A percentile compares a stretch with the other conserved stretches of the same genome.
These are phyloP conservation scores for Microchrysa polita DNA, from an alignment of 2,888 invertebrate species.

Conservation along the genomic window DNA sequence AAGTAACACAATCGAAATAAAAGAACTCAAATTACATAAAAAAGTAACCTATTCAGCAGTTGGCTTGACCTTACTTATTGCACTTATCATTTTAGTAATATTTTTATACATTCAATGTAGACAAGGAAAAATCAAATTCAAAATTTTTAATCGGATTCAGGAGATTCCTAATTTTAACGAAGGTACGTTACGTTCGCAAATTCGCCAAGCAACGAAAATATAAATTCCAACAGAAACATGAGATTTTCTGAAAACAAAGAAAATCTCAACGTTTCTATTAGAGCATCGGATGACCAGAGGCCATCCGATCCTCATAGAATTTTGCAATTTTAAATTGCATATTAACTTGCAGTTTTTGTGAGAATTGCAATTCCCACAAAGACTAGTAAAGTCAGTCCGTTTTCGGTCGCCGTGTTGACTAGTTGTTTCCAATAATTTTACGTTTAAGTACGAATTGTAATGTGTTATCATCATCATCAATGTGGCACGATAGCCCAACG, in stretches of 20 bases:
- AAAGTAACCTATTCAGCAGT: neutral
- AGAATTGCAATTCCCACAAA: neutral
- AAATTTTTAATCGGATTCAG: slow-evolving; percentile 11
- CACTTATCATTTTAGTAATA: neutral
- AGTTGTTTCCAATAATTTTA: too few relatives aligned
- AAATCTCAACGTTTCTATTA: neutral
- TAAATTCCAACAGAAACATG: neutral
- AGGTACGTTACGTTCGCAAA: neutral
- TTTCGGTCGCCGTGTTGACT: too few relatives aligned
- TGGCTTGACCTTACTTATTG: neutral
- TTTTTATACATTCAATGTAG: neutral
- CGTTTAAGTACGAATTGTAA: too few relatives aligned
- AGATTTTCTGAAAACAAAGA: neutral
- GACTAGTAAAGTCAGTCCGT: too few relatives aligned
- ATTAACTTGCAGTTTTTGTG: neutral
- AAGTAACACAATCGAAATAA: neutral
- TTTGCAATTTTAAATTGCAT: neutral
- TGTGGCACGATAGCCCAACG: too few relatives aligned
- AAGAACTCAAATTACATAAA: slow-evolving; percentile 11
- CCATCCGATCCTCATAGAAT: slow-evolving; percentile 1
- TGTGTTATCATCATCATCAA: too few relatives aligned
- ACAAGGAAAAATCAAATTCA: neutral
- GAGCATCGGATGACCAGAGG: neutral
- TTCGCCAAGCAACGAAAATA: neutral
- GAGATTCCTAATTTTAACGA: neutral